Evolutionary conservation across 2,797 vertebrate genomes (phyloP), one percentile per base, ranked within the genome.

Genomic region (Loris lydekkerianus): DNA sequence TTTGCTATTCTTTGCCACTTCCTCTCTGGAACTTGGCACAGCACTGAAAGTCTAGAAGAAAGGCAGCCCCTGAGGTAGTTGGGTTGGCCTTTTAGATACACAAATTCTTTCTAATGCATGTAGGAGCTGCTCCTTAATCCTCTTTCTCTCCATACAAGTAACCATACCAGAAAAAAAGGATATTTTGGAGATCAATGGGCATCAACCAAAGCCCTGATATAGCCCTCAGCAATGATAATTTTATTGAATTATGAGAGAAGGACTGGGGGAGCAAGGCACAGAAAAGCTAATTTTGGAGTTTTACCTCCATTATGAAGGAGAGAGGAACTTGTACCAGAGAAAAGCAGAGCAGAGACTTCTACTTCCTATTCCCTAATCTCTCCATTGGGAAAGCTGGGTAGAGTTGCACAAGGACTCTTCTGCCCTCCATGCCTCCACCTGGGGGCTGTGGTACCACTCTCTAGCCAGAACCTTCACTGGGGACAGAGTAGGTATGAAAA

Each of bases 71-170:
- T 85, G 20, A 61, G 53, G 11, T 75, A 93, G 34, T 27, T 53
- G 15, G 76, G 9, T 69, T 70, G 80, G 86, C 27, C 37, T 90
- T 46, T 56, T 73, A 75, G 77, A 87, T 3, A 80, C 14, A 46
- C 2, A 29, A 75, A 83, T 83, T n/a, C 73, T 93, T 94, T 93
- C 77, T 31, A 7, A 37, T 58, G 67, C 94, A 85, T 81, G 31
- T 21, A 88, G 67, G n/a, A 96, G n/a, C 49, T 72, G 73, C 20
- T 87, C 31, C 31, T 23, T 37, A 11, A 56, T 15, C 20, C 9
- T 15, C 29, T 56, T 46, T 29, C 61, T 40, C 4, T 14, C 27
- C 61, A 5, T 13, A 14, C 27, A n/a, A 60, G 86, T 88, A 87
- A 89, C 10, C 37, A 89, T 20, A 34, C 34, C 40, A 69, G 70